Evolutionary conservation across 2,797 vertebrate species (phyloP).

Genomic region (Danio jaintianensis): DNA sequence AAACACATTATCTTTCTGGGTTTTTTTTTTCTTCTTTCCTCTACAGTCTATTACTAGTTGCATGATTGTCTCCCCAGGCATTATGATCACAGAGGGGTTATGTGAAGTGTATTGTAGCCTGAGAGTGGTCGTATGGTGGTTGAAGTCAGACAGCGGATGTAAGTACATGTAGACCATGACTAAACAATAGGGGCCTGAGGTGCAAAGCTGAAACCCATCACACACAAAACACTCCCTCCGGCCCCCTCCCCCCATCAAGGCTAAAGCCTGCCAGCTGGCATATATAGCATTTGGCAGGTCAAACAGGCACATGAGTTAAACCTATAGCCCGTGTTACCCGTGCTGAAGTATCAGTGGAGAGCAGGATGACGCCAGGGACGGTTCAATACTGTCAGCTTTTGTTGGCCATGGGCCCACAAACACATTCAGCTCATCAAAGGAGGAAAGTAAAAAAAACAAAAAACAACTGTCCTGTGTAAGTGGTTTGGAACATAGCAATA

Average conservation of each 20-base stretch:
- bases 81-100: constrained; percentile 86
- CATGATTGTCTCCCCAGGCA: constrained; percentile 86
- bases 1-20: constrained; percentile 95
- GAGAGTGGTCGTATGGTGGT: constrained; percentile 58
- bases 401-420: constrained; percentile 73
- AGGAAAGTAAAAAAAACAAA: constrained; percentile 44
- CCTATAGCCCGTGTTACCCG: constrained; percentile 79
- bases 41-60: constrained; percentile 94
- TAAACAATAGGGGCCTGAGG: constrained; percentile 74
- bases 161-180: constrained; percentile 78
- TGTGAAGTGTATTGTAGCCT: constrained; percentile 80
- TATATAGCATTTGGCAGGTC: constrained; percentile 79
- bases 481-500: constrained; percentile 24
- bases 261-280: constrained; percentile 87
- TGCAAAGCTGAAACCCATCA: constrained; percentile 70
- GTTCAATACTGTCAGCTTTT: constrained; percentile 72
- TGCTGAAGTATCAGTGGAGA: constrained; percentile 85
- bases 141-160: constrained; percentile 65
- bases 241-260: constrained; percentile 44
- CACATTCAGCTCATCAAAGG: constrained; percentile 64
- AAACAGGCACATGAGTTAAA: constrained; percentile 83
- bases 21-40: constrained; percentile 30
- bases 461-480: constrained; percentile 2
- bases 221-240: constrained; percentile 50
- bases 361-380: constrained; percentile 83